Evolutionary conservation across 2,797 vertebrate species (phyloP).

Genomic region (Babyrousa celebensis): DNA sequence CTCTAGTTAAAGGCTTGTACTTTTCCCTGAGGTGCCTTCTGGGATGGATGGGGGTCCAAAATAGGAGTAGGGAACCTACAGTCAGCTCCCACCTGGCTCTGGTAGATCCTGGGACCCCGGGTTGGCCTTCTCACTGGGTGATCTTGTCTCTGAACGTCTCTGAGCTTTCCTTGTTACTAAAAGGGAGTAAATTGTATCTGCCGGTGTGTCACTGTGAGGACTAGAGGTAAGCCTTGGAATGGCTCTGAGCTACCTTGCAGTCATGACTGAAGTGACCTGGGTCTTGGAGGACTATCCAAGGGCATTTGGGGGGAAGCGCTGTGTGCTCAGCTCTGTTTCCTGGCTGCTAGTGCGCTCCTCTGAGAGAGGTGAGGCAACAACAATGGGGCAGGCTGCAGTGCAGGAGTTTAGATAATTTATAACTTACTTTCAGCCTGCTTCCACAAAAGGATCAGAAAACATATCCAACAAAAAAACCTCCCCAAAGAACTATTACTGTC

Average conservation of each 20-base stretch:
- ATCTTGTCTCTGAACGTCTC: slow-evolving; percentile 51
- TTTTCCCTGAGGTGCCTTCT: background rate
- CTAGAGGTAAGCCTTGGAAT: background rate
- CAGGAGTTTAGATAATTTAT: slow-evolving; percentile 51
- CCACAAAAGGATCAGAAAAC: slow-evolving; percentile 45
- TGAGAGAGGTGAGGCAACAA: background rate
- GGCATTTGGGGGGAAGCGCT: background rate
- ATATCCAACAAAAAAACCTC: background rate
- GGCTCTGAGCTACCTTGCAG: background rate
- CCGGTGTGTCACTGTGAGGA: background rate
- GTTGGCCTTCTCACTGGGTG: background rate
- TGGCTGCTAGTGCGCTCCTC: background rate
- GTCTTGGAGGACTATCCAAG: slow-evolving; percentile 16
- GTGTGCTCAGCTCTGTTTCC: background rate
- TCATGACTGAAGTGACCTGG: background rate
- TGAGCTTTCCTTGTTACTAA: slow-evolving; percentile 41
- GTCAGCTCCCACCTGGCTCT: background rate
- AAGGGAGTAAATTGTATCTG: background rate
- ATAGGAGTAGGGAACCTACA: background rate
- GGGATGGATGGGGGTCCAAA: background rate
- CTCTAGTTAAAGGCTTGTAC: background rate
- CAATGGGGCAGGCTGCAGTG: background rate
- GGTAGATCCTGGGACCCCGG: background rate
- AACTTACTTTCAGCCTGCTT: slow-evolving; percentile 59
- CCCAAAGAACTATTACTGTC: background rate